Evolutionary conservation across 2,888 invertebrate species (phyloP), one percentile per base, ranked within the genome.

Genomic region (Acholoe squamosa): DNA sequence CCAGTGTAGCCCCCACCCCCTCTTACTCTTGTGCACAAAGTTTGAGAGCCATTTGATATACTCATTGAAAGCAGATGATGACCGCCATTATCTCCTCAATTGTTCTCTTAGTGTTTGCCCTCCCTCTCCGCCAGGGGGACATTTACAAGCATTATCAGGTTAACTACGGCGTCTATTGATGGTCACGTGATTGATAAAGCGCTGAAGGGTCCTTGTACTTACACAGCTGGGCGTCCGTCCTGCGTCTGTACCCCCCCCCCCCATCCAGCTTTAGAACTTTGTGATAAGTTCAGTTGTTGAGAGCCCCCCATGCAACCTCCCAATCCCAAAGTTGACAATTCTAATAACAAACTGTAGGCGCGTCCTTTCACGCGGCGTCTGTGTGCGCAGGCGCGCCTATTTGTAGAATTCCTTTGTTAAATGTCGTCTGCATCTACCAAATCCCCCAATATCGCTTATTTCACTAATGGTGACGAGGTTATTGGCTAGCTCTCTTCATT

Each of bases 381-480:
- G 5, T n/a, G n/a, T 43, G 10, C 43, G 5, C 10, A 10, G 43
- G 10, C 43, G 10, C 3, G 43, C 5, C 43, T 43, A 43, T 43
- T 43, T 43, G 43, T 43, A 43, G 43, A 43, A 43, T 3, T 3
- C 43, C 43, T 43, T 61, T 61, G 22, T 61, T n/a, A 61, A 61
- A n/a, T 61, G 61, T 61, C 61, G 61, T 61, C 61, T 61, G 61
- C 61, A 12, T 61, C 61, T 1, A 3, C 5, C 61, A 61, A 61
- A 61, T 61, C n/a, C 61, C 61, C 61, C 19, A 61, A n/a, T 61
- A 61, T 61, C 61, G 61, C 61, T 14, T n/a, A n/a, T n/a, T n/a
- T n/a, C 61, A 7, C 61, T 43, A 43, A 43, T 43, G 10, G 43
- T 43, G 43, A 10, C 3, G 5, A 10, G 43, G 43, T 43, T 10